These are phyloP conservation scores for Lottia gigantea DNA, from an alignment of 2,888 invertebrate species.

Conservation along the genomic window DNA sequence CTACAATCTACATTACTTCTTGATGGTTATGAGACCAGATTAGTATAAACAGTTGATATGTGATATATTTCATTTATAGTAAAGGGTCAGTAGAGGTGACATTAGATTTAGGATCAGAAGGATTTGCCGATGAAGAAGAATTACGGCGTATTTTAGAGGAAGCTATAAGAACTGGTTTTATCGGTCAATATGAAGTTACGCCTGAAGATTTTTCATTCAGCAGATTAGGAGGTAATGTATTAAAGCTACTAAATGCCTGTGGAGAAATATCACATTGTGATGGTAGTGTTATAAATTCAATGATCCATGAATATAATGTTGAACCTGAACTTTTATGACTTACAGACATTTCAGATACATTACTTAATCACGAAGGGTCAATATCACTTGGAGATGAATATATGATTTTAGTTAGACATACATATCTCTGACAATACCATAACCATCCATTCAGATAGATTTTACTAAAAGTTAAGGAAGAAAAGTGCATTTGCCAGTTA, in stretches of 20 bases:
- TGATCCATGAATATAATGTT: no score
- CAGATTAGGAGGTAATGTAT: slow-evolving; percentile 71
- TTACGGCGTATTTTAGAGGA: slow-evolving; percentile 73
- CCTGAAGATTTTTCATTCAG: slow-evolving; percentile 75
- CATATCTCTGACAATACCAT: no score
- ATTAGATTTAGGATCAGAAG: slow-evolving; percentile 76
- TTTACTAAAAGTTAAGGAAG: no score
- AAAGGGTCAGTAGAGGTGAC: slow-evolving; percentile 71
- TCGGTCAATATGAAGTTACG: slow-evolving; percentile 71
- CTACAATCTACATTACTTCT: no score
- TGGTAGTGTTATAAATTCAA: background rate
- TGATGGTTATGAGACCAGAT: no score
- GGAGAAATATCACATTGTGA: background rate
- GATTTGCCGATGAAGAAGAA: slow-evolving; percentile 72
- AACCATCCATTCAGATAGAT: no score
- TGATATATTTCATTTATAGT: slow-evolving; percentile 32
- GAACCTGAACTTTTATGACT: no score
- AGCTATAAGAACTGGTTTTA: slow-evolving; percentile 73
- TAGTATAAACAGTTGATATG: background rate
- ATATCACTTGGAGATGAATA: no score
- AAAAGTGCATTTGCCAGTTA: no score
- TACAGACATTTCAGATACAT: no score
- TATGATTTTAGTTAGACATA: no score
- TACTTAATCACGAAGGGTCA: background rate
- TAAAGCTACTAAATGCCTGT: background rate